Evolutionary conservation across 2,797 vertebrate species (phyloP).

Genomic region (Chrosomus eos): DNA sequence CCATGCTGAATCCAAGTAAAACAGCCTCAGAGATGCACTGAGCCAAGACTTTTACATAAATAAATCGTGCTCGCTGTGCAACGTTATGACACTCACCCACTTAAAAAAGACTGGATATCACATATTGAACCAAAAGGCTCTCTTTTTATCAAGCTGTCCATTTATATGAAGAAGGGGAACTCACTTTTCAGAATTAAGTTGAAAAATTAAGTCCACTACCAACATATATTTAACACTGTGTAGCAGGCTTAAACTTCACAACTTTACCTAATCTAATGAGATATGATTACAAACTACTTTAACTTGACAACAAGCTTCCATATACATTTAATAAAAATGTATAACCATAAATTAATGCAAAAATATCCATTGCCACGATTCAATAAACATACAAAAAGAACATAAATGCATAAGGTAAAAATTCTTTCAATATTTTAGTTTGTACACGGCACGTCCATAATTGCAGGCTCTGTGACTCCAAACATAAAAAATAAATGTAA

Average conservation of each 20-base stretch:
- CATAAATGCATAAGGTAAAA: background rate
- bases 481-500: background rate
- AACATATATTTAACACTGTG: background rate
- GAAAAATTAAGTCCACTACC: background rate
- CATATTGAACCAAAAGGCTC: conserved; percentile 39
- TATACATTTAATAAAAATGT: background rate
- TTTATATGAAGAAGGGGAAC: background rate
- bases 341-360: background rate
- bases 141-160: conserved; percentile 33
- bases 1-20: conserved; percentile 38
- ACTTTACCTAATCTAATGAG: background rate
- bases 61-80: conserved; percentile 54
- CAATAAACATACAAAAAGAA: background rate
- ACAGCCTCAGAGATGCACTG: conserved; percentile 33
- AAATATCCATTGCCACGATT: background rate
- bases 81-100: conserved; percentile 44
- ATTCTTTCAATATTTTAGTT: background rate
- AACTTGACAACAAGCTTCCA: background rate
- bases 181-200: background rate
- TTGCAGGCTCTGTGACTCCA: background rate
- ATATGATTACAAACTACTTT: background rate
- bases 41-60: conserved; percentile 41
- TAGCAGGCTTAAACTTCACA: background rate
- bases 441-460: background rate
- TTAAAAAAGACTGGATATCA: conserved; percentile 37